Evolutionary conservation across 2,888 invertebrate species (phyloP).

Genomic region (Nysson spinosus): DNA sequence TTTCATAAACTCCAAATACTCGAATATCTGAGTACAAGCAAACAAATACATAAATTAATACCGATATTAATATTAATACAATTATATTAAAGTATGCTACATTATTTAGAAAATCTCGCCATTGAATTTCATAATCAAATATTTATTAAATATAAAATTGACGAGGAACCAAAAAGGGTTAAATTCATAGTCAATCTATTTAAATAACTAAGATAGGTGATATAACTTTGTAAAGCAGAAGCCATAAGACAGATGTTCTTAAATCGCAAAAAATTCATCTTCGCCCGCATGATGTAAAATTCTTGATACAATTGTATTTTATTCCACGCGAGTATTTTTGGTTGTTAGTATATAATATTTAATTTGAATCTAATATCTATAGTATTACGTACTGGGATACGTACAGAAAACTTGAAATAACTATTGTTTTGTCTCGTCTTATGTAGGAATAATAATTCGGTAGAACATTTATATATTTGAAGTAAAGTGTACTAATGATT

Average conservation of each 20-base stretch:
- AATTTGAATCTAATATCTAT: no score
- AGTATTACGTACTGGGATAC: constrained; percentile 1
- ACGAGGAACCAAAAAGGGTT: constrained; percentile 3
- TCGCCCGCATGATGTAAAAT: no score
- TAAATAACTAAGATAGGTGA: constrained; percentile 27
- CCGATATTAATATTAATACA: no score
- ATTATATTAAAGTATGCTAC: no score
- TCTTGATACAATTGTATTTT: constrained; percentile 2
- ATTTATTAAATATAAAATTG: constrained; percentile 19
- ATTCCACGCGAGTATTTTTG: no score
- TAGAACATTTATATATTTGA: constrained; percentile 8
- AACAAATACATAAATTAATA: no score
- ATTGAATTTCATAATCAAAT: no score
- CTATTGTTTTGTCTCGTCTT: constrained; percentile 16
- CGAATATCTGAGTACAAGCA: no score
- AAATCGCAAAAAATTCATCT: constrained; percentile 15
- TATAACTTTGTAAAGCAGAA: constrained; percentile 20
- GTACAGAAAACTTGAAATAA: no score
- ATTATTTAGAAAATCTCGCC: no score
- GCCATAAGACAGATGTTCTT: neutral
- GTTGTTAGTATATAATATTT: no score
- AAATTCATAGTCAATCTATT: constrained; percentile 26
- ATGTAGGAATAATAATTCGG: constrained; percentile 13
- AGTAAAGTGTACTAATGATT: constrained; percentile 4
- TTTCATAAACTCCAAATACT: no score